A percentile compares a stretch with the other conserved stretches of the same genome.
These are phyloP conservation scores for Melanargia galathea DNA, from an alignment of 2,888 invertebrate genomes.

Conservation along the genomic window DNA sequence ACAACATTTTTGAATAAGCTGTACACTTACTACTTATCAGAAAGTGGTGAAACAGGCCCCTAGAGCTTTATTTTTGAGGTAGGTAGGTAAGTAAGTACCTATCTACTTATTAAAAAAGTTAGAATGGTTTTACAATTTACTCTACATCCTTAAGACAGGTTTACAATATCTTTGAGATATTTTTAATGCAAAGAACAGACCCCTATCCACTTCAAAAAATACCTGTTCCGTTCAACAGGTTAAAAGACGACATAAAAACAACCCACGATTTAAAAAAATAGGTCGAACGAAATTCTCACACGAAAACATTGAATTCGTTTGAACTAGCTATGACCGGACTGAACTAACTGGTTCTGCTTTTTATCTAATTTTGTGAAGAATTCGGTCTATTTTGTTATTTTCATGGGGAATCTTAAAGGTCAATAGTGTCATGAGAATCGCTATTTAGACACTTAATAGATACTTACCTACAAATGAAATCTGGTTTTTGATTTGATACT, in stretches of 20 bases:
- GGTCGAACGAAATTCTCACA: constrained; percentile 13
- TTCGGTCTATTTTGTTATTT: constrained; percentile 14
- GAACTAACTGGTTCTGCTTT: constrained; percentile 23
- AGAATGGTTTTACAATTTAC: no score
- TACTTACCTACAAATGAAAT: no score
- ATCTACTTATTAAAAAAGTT: no score
- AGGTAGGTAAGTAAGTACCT: background rate
- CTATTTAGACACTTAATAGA: no score
- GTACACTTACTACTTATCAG: no score
- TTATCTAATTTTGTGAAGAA: constrained; percentile 5
- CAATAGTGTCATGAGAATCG: constrained; percentile 33
- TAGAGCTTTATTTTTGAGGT: background rate
- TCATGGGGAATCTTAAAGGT: constrained; percentile 30
- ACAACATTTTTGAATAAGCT: no score
- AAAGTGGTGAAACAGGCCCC: no score
- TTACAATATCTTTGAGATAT: no score
- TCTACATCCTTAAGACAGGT: no score
- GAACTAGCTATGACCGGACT: constrained; percentile 26
- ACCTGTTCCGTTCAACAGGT: constrained; percentile 37
- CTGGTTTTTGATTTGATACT: no score
- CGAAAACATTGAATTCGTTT: constrained; percentile 25
- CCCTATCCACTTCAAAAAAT: background rate
- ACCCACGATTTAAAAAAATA: no score
- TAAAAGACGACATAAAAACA: constrained; percentile 22
- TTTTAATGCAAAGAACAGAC: background rate